A percentile compares a stretch with the other conserved stretches of the same genome.
These are phyloP conservation scores for Loriculus beryllinus DNA, from an alignment of 2,797 vertebrate genomes.

Conservation along the genomic window DNA sequence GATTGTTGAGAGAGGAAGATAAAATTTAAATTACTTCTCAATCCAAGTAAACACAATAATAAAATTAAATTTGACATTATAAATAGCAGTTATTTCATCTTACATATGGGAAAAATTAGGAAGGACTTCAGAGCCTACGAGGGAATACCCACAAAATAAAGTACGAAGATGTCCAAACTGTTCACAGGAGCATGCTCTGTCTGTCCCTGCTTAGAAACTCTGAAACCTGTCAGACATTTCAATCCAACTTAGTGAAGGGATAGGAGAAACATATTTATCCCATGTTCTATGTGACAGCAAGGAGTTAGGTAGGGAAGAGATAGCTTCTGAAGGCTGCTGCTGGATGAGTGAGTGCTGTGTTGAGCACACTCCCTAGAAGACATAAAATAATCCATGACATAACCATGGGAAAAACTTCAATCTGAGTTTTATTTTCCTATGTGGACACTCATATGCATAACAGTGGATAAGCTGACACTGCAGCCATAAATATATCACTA, in stretches of 20 bases:
- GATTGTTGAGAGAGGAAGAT: not conserved
- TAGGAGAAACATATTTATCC: not conserved
- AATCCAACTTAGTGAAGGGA: not conserved
- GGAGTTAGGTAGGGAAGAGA: not conserved
- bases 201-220: not conserved
- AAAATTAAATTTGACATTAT: not conserved
- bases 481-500: not conserved
- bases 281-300: fast-evolving
- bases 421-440: not conserved
- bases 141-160: not conserved
- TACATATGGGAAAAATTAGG: not conserved
- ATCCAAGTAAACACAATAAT: not conserved
- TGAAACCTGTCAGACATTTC: not conserved
- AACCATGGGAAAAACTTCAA: not conserved
- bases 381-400: not conserved
- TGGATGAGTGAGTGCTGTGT: not conserved
- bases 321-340: not conserved
- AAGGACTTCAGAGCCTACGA: not conserved
- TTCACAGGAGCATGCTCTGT: not conserved
- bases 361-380: not conserved
- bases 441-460: not conserved
- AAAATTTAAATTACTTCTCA: not conserved
- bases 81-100: not conserved
- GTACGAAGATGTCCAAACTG: not conserved
- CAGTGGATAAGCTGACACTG: not conserved